Evolutionary conservation across 2,888 invertebrate genomes (phyloP).

Genomic region (Pristionchus exspectatus): DNA sequence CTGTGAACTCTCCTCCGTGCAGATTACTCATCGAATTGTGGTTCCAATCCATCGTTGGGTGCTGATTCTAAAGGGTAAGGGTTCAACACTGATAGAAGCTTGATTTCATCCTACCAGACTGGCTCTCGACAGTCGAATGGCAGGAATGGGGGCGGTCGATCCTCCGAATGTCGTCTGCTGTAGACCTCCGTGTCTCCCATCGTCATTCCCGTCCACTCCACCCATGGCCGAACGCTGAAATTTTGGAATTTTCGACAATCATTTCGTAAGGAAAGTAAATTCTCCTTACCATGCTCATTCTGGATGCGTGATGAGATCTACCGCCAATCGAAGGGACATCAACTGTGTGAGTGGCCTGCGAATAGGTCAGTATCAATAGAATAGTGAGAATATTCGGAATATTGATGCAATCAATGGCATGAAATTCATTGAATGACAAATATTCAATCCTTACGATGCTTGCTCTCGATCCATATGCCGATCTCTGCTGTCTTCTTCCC

Average conservation of each 20-base stretch:
- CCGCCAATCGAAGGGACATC: neutral
- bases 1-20: neutral
- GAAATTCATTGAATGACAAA: too few species aligned
- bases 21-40: slow-evolving; percentile 26
- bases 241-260: neutral
- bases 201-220: slow-evolving; percentile 35
- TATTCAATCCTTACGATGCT: neutral
- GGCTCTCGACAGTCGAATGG: slow-evolving; percentile 22
- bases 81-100: neutral
- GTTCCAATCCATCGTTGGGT: neutral
- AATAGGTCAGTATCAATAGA: neutral
- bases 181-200: neutral
- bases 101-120: neutral
- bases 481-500: slow-evolving; percentile 18
- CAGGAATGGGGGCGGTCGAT: slow-evolving; percentile 14
- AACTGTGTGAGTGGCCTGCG: neutral
- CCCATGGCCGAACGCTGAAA: slow-evolving; percentile 14
- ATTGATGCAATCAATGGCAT: too few species aligned
- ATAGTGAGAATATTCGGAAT: neutral
- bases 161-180: neutral
- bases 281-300: slow-evolving; percentile 33
- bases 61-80: neutral
- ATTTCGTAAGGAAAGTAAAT: neutral
- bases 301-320: slow-evolving; percentile 18
- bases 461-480: neutral